Evolutionary conservation across 2,888 invertebrate genomes (phyloP), one percentile per base, ranked within the genome.

Genomic region (Lacanobia oleracea): DNA sequence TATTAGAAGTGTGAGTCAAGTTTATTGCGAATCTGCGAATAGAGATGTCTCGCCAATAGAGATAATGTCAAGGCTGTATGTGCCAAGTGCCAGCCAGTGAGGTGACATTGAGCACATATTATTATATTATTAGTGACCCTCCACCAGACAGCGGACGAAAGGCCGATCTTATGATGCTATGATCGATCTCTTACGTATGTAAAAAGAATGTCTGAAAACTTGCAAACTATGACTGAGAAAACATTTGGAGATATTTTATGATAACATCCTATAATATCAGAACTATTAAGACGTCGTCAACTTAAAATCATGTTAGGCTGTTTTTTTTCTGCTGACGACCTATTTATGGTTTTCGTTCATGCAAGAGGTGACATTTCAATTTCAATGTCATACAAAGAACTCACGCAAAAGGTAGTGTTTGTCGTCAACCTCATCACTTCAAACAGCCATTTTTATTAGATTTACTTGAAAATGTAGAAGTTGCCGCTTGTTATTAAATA

Each of bases 41-140:
- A 82, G 61, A 82, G 83, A 81, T 63, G 79, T 83, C 79, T 82
- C 60, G 65, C 67, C 74, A 66, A 68, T 72, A 69, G 33, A 61
- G 71, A 88, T 90, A 92, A 92, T 91, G 91, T 91, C 92, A 92
- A 91, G 92, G 92, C 75, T 77, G 64, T 64, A 67, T 79, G 79
- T 83, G 69, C 69, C 77, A 83, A 81, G 75, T 69, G 72, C 84
- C 45, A 27, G 56, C 64, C 53, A 75, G 83, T 74, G 82, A 81
- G 85, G 77, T 86, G 90, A 88, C 91, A 88, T 91, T 90, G 90
- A 85, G 81, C 83, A 86, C 86, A 68, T 77, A 84, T 85, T 89
- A 88, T 86, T 88, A 88, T 88, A 88, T 63, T 65, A 72, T 60
- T 60, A 78, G 67, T 72, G 83, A 64, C 62, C 61, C 80, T 63